phyloP scores from a whole-genome alignment of 2,113 vertebrate genomes.

The Formicarius rufipectus region DNA sequence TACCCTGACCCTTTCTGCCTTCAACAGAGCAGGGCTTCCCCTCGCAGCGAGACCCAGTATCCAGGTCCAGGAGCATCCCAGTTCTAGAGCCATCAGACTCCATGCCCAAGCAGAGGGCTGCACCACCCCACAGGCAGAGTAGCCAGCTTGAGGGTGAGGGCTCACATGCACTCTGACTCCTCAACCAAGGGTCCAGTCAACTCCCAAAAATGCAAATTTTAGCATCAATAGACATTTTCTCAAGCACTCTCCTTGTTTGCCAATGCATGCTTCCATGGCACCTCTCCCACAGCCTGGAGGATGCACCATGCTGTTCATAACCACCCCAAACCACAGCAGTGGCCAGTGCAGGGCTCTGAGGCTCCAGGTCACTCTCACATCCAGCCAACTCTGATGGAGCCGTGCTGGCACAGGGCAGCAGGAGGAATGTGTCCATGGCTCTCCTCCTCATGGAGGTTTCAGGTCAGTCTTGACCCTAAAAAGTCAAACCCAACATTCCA shows the following conservation, averaged over 20 bases:
- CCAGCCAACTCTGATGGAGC: not conserved
- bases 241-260: not conserved
- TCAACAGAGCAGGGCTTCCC: not conserved
- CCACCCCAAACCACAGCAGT: not conserved
- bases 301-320: not conserved
- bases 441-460: not conserved
- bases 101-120: fast-evolving
- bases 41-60: fast-evolving
- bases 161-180: not conserved
- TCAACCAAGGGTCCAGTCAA: not conserved
- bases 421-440: not conserved
- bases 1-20: not conserved
- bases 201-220: not conserved
- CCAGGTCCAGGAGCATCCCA: not conserved
- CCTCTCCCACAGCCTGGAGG: not conserved
- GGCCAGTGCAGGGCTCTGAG: not conserved
- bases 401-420: not conserved
- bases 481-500: not conserved
- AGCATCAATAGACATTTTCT: not conserved
- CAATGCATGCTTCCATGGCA: not conserved
- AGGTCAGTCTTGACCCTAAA: not conserved
- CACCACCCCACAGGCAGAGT: not conserved
- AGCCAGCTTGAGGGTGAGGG: not conserved
- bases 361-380: not conserved
- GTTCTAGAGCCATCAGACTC: fast-evolving